Percentiles rank a stretch among this genome's conserved stretches.
Conservation (phyloP, 2,113 vertebrate species). For the Labrus mixtus region DNA sequence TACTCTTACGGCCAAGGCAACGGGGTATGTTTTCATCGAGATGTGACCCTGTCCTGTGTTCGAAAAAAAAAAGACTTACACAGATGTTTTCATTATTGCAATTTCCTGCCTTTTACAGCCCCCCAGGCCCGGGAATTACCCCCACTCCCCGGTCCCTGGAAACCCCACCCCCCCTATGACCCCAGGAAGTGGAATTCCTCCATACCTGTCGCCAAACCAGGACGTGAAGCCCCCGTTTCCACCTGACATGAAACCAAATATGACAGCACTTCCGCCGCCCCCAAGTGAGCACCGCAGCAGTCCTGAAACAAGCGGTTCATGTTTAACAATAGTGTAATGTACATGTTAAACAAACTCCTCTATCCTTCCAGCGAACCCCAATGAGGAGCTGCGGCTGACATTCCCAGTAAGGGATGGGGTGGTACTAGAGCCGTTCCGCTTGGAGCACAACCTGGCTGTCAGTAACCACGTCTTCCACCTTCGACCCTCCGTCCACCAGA, state of each 20-base stretch:
- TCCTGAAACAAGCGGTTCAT: background rate
- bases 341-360: conserved; percentile 21
- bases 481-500: conserved; percentile 97
- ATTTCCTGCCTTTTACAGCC: conserved; percentile 83
- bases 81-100: conserved; percentile 46
- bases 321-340: too few relatives aligned
- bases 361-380: conserved; percentile 89
- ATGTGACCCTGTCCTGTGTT: conserved; percentile 10
- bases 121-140: conserved; percentile 96
- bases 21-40: conserved; percentile 82
- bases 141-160: conserved; percentile 99
- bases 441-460: conserved; percentile 99
- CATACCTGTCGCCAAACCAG: conserved; percentile 96
- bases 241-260: conserved; percentile 99
- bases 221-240: conserved; percentile 98
- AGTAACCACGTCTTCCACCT: conserved; percentile 99
- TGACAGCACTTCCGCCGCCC: conserved; percentile 94
- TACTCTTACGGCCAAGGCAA: conserved; percentile 90
- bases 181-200: conserved; percentile 96
- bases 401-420: conserved; percentile 97
- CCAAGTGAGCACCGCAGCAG: conserved; percentile 86
- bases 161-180: conserved; percentile 99
- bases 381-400: conserved; percentile 95
- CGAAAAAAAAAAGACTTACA: conserved; percentile 3
- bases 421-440: conserved; percentile 97